Evolutionary conservation across 2,113 vertebrate genomes (phyloP).

Genomic region (Dipodomys stephensi): DNA sequence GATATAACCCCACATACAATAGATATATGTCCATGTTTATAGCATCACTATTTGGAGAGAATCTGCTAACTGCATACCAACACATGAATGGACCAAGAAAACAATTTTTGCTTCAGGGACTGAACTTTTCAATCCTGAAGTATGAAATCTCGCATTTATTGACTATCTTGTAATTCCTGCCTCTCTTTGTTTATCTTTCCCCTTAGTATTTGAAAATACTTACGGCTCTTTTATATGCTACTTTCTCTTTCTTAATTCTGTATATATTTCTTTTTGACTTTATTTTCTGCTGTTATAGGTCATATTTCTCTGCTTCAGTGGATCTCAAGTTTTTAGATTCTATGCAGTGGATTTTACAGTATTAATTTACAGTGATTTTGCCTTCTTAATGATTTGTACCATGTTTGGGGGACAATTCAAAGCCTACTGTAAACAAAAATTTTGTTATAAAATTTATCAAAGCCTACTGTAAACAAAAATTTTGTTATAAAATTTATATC

Average conservation of each 20-base stretch:
- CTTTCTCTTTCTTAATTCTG: neutral
- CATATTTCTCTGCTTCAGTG: neutral
- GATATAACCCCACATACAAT: too few relatives aligned
- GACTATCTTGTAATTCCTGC: neutral
- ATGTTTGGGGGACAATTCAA: neutral
- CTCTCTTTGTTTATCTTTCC: neutral
- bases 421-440: neutral
- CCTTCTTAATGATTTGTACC: neutral
- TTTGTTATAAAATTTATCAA: neutral
- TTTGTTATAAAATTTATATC: too few relatives aligned
- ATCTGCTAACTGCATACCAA: too few relatives aligned
- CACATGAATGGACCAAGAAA: too few relatives aligned
- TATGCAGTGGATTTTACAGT: neutral
- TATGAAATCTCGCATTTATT: too few relatives aligned
- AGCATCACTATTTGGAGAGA: too few relatives aligned
- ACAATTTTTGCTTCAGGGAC: neutral
- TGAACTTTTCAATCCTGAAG: neutral
- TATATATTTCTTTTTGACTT: neutral
- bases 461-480: neutral
- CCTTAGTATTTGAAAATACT: neutral
- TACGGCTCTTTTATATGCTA: neutral
- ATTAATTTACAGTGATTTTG: neutral
- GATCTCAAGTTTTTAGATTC: neutral
- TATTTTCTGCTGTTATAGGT: too few relatives aligned
- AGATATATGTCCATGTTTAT: too few relatives aligned